These are phyloP conservation scores for Dysmachus trigonus DNA, from an alignment of 2,888 invertebrate species.

Conservation along the genomic window DNA sequence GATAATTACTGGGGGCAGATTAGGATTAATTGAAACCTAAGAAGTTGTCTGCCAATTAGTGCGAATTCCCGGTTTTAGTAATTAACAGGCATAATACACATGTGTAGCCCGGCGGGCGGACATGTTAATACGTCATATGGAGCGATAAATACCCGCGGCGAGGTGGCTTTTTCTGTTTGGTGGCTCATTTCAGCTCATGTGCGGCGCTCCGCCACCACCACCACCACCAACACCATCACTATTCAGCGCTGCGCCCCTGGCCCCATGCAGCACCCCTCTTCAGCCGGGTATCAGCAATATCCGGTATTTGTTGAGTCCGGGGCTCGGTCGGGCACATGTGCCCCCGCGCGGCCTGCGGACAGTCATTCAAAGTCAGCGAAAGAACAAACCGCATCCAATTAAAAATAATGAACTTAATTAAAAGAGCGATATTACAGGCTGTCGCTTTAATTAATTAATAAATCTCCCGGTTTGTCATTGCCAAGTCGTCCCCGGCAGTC, in stretches of 20 bases:
- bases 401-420: conserved; percentile 56
- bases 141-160: conserved; percentile 43
- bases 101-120: conserved; percentile 25
- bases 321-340: background rate
- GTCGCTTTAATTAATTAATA: conserved; percentile 56
- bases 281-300: conserved; percentile 14
- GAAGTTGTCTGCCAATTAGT: conserved; percentile 54
- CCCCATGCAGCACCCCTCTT: too few relatives aligned
- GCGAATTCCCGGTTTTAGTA: conserved; percentile 53
- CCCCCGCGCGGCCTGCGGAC: conserved; percentile 14
- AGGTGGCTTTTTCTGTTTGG: conserved; percentile 28
- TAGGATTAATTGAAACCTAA: conserved; percentile 52
- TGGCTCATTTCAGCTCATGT: background rate
- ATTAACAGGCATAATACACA: conserved; percentile 51
- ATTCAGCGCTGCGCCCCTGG: background rate
- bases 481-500: background rate
- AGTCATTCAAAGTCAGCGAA: conserved; percentile 53
- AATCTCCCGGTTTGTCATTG: conserved; percentile 53
- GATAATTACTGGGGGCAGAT: conserved; percentile 33
- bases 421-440: conserved; percentile 55
- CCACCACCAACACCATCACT: background rate
- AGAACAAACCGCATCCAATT: conserved; percentile 56
- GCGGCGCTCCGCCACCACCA: background rate
- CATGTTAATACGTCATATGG: conserved; percentile 45
- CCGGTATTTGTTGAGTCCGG: conserved; percentile 19